Evolutionary conservation across 2,113 vertebrate genomes (phyloP), one percentile per base, ranked within the genome.

Genomic region (Ctenomys sociabilis): DNA sequence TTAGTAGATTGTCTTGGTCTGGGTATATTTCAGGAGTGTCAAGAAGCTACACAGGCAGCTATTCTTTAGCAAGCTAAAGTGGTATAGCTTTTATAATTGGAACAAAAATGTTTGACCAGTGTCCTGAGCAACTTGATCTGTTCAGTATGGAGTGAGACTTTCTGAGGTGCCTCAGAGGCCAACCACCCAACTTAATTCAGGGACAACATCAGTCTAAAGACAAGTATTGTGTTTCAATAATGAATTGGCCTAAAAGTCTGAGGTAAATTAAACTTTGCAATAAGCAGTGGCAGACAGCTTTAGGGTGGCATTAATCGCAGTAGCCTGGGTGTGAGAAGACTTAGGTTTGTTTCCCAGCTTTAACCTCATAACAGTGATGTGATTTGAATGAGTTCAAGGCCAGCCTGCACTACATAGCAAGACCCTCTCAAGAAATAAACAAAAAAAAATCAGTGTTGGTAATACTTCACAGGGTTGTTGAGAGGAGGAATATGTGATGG

Each of bases 51-150:
- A 49, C 17, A 49, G 78, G 64, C 84, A 96, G 45, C 77, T 96
- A 87, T 93, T 95, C 64, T 92, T 88, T 81, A 84, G 87, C 77
- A 95, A 43, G 66, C 85, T 85, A 66, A 91, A 95, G 49, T 91
- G 72, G 32, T 49, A 35, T 85, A 81, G 88, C 84, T 78, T 77
- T 87, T 91, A 95, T 88, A 89, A 66, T 32, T 88, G 77, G 78
- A 78, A 59, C 95, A 81, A 52, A 84, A 85, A 77, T 70, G 52
- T 85, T 88, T 85, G 64, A 93, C 95, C 70, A 78, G 45, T 90
- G 40, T 77, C 85, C 49, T 92, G 85, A 89, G 61, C 72, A 82
- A 81, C n/a, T 92, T 81, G n/a, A 26, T 95, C n/a, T 63, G 35
- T 40, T 63, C 32, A 43, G 5, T 54, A 10, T 85, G 81, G 75